phyloP scores from a whole-genome alignment of 1,140 invertebrate species.

The Zophobas atratus region DNA sequence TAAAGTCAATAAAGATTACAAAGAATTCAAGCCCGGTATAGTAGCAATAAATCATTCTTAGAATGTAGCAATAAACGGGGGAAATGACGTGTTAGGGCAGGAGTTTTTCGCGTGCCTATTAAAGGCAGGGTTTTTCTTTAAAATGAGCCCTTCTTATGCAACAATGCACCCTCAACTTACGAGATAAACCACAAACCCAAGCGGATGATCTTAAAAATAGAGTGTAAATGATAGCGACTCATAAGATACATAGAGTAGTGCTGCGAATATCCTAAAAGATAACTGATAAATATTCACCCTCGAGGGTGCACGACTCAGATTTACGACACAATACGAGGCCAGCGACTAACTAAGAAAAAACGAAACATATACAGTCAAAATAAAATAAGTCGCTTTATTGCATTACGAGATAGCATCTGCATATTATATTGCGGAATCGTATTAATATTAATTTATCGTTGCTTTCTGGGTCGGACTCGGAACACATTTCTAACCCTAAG shows the following conservation, averaged over 20 bases:
- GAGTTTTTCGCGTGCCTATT: constrained; percentile 6
- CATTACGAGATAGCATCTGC: constrained; percentile 24
- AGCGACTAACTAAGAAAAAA: constrained; percentile 6
- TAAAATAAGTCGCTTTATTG: constrained; percentile 8
- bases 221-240: constrained; percentile 58
- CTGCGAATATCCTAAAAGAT: constrained; percentile 33
- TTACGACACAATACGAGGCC: constrained; percentile 13
- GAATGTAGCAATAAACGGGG: constrained; percentile 1
- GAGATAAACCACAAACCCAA: constrained; percentile 18
- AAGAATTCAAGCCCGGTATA: neutral
- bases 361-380: neutral
- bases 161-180: constrained; percentile 20
- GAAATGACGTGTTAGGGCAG: constrained; percentile 1
- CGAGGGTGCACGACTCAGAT: constrained; percentile 40
- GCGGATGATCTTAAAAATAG: constrained; percentile 53
- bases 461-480: constrained; percentile 15
- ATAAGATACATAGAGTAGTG: constrained; percentile 51
- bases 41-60: constrained; percentile 21
- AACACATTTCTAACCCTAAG: constrained; percentile 27
- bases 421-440: constrained; percentile 16
- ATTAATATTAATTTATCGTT: constrained; percentile 35
- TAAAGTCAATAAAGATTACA: constrained; percentile 39
- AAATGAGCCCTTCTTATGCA: constrained; percentile 5
- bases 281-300: constrained; percentile 55
- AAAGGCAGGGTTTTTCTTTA: neutral